Conservation (phyloP, 1,140 invertebrate genomes). For the Drosophila sproati region DNA sequence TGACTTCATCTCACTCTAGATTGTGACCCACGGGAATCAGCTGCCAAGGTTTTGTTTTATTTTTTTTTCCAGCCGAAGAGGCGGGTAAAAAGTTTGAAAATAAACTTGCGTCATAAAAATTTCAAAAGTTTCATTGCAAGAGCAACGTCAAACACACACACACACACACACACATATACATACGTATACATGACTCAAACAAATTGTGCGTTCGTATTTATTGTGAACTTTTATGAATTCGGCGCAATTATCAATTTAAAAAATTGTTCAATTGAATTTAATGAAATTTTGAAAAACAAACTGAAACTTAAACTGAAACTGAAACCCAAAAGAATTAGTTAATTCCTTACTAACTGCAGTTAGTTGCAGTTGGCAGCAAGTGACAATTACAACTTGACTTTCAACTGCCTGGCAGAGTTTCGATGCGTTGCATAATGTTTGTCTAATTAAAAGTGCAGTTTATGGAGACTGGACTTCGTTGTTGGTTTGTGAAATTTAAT, state of each 20-base stretch:
- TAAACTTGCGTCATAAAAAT: constrained; percentile 80
- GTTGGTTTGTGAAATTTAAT: constrained; percentile 26
- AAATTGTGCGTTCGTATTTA: constrained; percentile 22
- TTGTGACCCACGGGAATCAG: constrained; percentile 64
- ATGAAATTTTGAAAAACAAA: too few relatives aligned
- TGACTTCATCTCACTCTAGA: constrained; percentile 10
- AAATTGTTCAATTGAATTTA: constrained; percentile 19
- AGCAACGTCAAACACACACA: constrained; percentile 30
- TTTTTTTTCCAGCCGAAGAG: constrained; percentile 35
- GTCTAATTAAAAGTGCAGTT: constrained; percentile 24
- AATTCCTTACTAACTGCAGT: background rate
- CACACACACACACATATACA: constrained; percentile 2
- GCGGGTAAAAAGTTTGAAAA: constrained; percentile 77
- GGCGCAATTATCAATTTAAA: constrained; percentile 2
- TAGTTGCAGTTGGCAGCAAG: background rate
- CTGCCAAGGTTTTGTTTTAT: constrained; percentile 61
- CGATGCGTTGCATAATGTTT: constrained; percentile 2
- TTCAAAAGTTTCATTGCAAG: constrained; percentile 64
- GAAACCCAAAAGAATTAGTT: background rate
- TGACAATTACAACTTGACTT: background rate
- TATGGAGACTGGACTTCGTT: constrained; percentile 8
- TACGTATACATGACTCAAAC: constrained; percentile 11
- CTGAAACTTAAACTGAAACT: background rate
- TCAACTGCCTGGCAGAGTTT: background rate
- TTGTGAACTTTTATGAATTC: constrained; percentile 24